Conservation (phyloP, 2,888 invertebrate species). For the Brachyptera putata region DNA sequence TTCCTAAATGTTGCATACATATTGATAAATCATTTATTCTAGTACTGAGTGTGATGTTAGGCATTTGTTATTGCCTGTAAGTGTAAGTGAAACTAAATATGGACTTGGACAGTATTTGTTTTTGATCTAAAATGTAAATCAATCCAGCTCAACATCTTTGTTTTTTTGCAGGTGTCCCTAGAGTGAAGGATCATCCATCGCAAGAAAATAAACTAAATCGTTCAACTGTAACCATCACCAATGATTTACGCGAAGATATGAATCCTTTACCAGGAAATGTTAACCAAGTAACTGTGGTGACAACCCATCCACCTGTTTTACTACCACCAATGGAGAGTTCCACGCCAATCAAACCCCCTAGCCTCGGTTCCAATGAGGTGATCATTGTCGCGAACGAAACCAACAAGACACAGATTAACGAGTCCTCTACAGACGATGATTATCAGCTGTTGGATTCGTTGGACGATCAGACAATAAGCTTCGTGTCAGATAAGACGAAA, state of each 20-base stretch:
- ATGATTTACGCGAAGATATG: constrained; percentile 27
- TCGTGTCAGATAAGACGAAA: constrained; percentile 39
- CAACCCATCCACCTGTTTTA: constrained; percentile 72
- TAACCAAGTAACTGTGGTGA: constrained; percentile 78
- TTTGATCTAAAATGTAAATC: no score
- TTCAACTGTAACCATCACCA: constrained; percentile 31
- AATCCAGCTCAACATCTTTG: no score
- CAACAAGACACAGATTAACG: constrained; percentile 62
- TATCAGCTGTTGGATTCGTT: constrained; percentile 72
- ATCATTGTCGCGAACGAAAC: constrained; percentile 75
- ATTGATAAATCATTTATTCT: no score
- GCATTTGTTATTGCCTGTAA: no score
- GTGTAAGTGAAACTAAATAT: no score
- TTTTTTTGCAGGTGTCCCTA: no score
- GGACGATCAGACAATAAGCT: neutral
- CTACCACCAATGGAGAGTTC: constrained; percentile 26
- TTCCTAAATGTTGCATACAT: no score
- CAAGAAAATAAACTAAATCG: constrained; percentile 31
- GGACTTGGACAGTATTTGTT: no score
- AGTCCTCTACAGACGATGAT: constrained; percentile 70
- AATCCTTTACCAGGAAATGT: constrained; percentile 51
- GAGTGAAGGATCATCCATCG: no score
- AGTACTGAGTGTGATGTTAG: no score
- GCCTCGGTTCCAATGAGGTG: constrained; percentile 57
- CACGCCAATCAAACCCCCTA: neutral